Conservation (phyloP, 2,888 invertebrate species). For the Rhorus exstirpatorius region DNA sequence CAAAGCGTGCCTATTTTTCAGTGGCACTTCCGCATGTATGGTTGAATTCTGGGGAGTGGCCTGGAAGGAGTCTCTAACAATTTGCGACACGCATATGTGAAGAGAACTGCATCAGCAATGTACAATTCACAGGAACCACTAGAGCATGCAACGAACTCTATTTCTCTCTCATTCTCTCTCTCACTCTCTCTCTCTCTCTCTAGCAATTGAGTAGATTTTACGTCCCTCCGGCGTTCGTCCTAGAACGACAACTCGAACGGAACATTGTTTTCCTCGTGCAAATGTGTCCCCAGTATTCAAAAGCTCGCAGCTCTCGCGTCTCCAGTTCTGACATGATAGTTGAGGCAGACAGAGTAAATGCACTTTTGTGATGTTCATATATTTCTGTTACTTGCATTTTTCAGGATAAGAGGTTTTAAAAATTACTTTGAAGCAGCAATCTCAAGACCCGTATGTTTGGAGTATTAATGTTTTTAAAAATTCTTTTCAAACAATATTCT, state of each 20-base stretch:
- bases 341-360: conserved; percentile 12
- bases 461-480: too few species aligned
- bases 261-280: conserved; percentile 49
- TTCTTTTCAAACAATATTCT: too few species aligned
- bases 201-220: conserved; percentile 14
- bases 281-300: conserved; percentile 34
- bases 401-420: neutral
- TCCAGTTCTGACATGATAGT: conserved; percentile 7
- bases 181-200: conserved; percentile 2
- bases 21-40: neutral
- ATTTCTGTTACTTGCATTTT: neutral
- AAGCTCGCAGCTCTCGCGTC: conserved; percentile 14
- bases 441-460: too few species aligned
- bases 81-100: neutral
- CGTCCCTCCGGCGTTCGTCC: conserved; percentile 22
- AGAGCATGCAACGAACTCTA: conserved; percentile 13
- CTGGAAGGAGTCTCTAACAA: conserved; percentile 15
- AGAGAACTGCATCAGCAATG: conserved; percentile 42
- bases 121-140: conserved; percentile 9
- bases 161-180: conserved; percentile 1
- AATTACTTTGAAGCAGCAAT: neutral
- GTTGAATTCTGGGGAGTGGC: conserved; percentile 6
- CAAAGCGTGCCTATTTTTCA: neutral
- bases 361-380: neutral
- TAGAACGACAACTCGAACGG: conserved; percentile 56